phyloP scores from a whole-genome alignment of 2,888 invertebrate genomes.

The Phyllotreta cruciferae region DNA sequence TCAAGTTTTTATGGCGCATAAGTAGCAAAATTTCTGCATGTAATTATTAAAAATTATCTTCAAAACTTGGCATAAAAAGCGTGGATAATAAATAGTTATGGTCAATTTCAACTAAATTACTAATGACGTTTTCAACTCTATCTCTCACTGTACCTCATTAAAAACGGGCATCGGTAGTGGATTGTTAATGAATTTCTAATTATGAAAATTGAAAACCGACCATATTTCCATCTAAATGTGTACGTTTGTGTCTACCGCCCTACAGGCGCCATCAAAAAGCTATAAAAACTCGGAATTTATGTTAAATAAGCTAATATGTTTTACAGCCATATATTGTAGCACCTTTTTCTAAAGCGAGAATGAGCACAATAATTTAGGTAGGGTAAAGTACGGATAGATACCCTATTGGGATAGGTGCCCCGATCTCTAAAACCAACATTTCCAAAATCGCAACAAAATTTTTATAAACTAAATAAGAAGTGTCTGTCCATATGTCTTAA shows the following conservation, averaged over 20 bases:
- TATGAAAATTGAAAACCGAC: neutral
- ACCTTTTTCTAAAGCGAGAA: neutral
- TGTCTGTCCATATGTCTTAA: too few relatives aligned
- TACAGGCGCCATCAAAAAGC: conserved; percentile 15
- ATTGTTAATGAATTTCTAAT: conserved; percentile 11
- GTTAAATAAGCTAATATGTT: conserved; percentile 12
- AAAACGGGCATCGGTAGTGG: conserved; percentile 11
- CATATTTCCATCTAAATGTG: conserved; percentile 19
- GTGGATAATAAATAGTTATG: neutral
- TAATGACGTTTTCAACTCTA: conserved; percentile 1
- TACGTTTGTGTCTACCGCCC: conserved; percentile 16
- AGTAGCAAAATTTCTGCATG: too few relatives aligned
- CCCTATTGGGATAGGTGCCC: too few relatives aligned
- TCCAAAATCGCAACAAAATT: too few relatives aligned
- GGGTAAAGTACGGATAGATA: too few relatives aligned
- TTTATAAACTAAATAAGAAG: too few relatives aligned
- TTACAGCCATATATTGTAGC: conserved; percentile 1
- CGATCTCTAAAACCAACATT: too few relatives aligned
- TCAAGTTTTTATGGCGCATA: too few relatives aligned
- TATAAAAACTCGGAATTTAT: conserved; percentile 17
- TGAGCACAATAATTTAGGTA: too few relatives aligned
- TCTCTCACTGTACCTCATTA: too few relatives aligned
- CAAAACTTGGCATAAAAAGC: too few relatives aligned
- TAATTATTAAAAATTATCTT: too few relatives aligned
- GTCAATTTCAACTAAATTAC: neutral